A percentile compares a stretch with the other conserved stretches of the same genome.
phyloP scores from a whole-genome alignment of 1,140 invertebrate genomes.

The Rhopalosiphum maidis region DNA sequence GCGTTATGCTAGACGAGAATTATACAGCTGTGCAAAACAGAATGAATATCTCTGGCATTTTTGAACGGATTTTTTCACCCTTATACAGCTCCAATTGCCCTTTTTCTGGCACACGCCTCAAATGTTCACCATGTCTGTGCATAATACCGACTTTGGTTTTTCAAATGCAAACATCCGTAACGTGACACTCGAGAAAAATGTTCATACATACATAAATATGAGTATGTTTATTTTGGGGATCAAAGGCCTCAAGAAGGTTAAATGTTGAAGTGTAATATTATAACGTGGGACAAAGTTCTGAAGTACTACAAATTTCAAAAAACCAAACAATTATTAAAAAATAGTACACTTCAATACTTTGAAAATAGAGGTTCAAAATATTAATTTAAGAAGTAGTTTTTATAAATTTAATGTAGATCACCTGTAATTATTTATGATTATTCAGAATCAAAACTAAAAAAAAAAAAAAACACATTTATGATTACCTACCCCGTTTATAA shows the following conservation, averaged over 20 bases:
- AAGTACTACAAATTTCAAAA: neutral
- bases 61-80: conserved; percentile 47
- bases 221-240: neutral
- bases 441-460: neutral
- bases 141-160: conserved; percentile 41
- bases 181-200: conserved; percentile 34
- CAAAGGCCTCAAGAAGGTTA: conserved; percentile 37
- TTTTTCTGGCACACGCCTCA: conserved; percentile 41
- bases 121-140: neutral
- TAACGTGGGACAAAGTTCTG: neutral
- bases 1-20: conserved; percentile 53
- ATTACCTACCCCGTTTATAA: neutral
- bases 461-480: neutral
- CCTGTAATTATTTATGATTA: neutral
- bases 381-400: neutral
- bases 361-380: neutral
- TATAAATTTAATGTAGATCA: neutral
- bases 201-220: neutral
- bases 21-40: conserved; percentile 45
- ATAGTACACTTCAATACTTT: neutral
- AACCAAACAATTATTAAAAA: neutral
- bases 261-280: conserved; percentile 15
- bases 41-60: conserved; percentile 23
- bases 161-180: conserved; percentile 50
- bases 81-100: conserved; percentile 35